Conservation (phyloP, 2,888 invertebrate genomes). For the Phasia obesa region DNA sequence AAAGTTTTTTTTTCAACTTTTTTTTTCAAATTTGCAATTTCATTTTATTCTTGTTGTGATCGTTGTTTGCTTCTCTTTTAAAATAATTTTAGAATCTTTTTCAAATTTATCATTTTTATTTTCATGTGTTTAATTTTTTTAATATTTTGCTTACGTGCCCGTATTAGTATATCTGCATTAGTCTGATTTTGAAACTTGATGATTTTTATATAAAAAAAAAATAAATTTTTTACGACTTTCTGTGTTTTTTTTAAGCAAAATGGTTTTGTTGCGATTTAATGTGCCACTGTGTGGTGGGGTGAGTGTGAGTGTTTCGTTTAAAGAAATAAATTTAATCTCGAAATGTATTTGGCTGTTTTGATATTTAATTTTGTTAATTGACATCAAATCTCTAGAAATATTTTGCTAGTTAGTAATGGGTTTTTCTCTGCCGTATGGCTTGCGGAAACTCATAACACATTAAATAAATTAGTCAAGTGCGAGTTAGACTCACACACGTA, state of each 20-base stretch:
- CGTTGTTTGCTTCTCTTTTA: constrained; percentile 17
- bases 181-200: constrained; percentile 69
- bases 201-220: constrained; percentile 66
- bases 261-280: constrained; percentile 41
- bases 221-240: constrained; percentile 8
- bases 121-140: constrained; percentile 17
- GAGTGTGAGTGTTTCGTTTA: constrained; percentile 1
- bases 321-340: constrained; percentile 51
- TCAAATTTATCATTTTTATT: constrained; percentile 10
- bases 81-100: constrained; percentile 20
- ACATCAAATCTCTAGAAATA: constrained; percentile 44
- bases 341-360: constrained; percentile 38
- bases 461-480: too few species aligned
- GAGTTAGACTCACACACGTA: too few species aligned
- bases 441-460: background rate
- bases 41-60: constrained; percentile 13
- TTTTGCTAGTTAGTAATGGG: constrained; percentile 18
- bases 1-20: constrained; percentile 23
- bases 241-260: constrained; percentile 10
- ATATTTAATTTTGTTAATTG: constrained; percentile 60
- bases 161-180: constrained; percentile 24
- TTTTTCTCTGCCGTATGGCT: background rate
- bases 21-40: constrained; percentile 58
- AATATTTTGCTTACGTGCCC: constrained; percentile 25
- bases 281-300: constrained; percentile 9